These are phyloP conservation scores for Calephelis virginiensis DNA, from an alignment of 1,140 invertebrate genomes.

Conservation along the genomic window DNA sequence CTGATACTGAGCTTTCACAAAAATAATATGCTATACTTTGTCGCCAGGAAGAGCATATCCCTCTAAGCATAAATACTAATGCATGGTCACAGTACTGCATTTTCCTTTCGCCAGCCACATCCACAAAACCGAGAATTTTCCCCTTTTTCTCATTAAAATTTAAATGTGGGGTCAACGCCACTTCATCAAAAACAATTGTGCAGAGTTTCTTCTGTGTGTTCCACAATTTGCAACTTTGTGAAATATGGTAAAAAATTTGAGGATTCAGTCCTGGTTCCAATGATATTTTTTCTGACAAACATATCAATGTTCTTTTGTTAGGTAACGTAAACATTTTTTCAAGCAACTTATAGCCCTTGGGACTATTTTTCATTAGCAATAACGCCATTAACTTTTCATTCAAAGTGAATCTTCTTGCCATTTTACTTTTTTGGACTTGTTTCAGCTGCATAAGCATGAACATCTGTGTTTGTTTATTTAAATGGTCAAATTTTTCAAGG, in stretches of 20 bases:
- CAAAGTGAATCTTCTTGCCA: slow-evolving; percentile 3
- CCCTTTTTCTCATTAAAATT: slow-evolving; percentile 7
- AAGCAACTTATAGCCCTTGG: slow-evolving; percentile 36
- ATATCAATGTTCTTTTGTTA: slow-evolving; percentile 27
- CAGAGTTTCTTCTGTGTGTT: background rate
- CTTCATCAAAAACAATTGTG: slow-evolving; percentile 6
- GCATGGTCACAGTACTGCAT: slow-evolving; percentile 24
- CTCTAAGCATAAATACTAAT: slow-evolving; percentile 29
- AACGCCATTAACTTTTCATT: slow-evolving; percentile 3
- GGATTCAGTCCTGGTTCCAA: slow-evolving; percentile 1
- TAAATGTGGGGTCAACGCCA: background rate
- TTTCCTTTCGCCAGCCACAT: slow-evolving; percentile 5
- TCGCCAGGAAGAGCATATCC: slow-evolving; percentile 26
- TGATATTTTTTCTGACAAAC: background rate
- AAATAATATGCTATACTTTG: slow-evolving; percentile 23
- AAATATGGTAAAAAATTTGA: slow-evolving; percentile 2
- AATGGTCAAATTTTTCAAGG: background rate
- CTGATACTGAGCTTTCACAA: slow-evolving; percentile 24
- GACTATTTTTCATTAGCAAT: slow-evolving; percentile 31
- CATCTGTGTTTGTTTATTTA: background rate
- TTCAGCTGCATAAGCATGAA: slow-evolving; percentile 1
- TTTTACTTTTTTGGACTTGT: background rate
- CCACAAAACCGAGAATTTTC: background rate
- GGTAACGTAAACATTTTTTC: slow-evolving; percentile 33
- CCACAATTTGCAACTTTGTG: background rate